Conservation (phyloP, 2,888 invertebrate species). For the Biston betularia region DNA sequence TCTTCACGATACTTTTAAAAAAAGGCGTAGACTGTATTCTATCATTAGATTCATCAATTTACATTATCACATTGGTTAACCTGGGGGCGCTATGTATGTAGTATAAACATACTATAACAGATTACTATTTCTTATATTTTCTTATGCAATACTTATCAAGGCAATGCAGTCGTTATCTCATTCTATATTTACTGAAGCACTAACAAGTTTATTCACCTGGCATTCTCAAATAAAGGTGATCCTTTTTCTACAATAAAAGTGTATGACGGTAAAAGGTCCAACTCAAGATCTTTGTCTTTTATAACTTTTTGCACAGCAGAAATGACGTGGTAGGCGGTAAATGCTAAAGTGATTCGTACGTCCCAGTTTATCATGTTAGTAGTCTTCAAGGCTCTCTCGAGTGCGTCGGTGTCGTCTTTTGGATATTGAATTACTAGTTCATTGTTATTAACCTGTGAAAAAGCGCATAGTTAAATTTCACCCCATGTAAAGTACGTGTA, state of each 20-base stretch:
- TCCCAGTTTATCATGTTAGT: conserved; percentile 51
- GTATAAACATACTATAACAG: no score
- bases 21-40: no score
- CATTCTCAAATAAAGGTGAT: conserved; percentile 20
- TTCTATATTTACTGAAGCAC: no score
- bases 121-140: no score
- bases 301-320: conserved; percentile 11
- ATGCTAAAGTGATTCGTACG: conserved; percentile 17
- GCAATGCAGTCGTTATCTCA: no score
- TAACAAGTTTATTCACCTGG: conserved; percentile 19
- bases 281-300: conserved; percentile 14
- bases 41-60: no score
- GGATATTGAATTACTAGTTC: conserved; percentile 64
- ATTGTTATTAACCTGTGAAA: conserved; percentile 33
- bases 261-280: conserved; percentile 9
- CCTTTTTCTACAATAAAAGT: conserved; percentile 21
- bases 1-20: no score
- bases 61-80: no score
- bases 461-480: background rate
- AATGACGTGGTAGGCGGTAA: conserved; percentile 12
- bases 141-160: no score
- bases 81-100: no score
- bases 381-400: conserved; percentile 57
- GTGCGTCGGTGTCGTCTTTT: conserved; percentile 52
- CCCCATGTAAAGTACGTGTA: background rate